Base-by-base conservation (phyloP, 2,888 invertebrate genomes). In the Cephus nigrinus region DNA sequence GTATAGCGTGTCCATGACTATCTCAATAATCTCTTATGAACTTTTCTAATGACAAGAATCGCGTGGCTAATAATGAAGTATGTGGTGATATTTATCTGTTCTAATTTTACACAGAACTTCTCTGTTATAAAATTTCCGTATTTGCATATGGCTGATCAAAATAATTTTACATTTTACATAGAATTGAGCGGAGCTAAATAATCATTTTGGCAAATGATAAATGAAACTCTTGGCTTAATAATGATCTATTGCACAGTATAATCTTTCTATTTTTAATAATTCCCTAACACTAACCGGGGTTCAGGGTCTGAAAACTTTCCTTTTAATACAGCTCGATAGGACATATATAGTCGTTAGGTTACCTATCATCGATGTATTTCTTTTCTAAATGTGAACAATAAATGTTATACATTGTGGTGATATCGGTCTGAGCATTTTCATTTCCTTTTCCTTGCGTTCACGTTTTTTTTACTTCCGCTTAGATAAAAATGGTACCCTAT, bases 361-460 rank as follows among this genome's bases (percentile, higher is more conserved):
- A 81, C 68, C 75, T 74, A 76, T 83, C 69, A 77, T 79, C 84
- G 80, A 82, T 86, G 86, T 86, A 86, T 76, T 78, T 81, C 79
- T 82, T 85, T 82, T 84, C 81, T 84, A 88, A 87, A 84, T 84
- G 90, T 92, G 89, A 92, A 89, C 91, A 92, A 92, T 92, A 92
- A 92, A 92, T 90, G 90, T 92, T 92, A 90, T 90, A 90, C 90
- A 89, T 88, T 85, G 84, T 79, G 79, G 82, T 86, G 86, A 81
- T 81, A 81, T 84, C 84, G 84, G 85, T 85, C 85, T 86, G 86
- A 82, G 81, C 84, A 83, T 83, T 88, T 89, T 89, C 87, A 86
- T 89, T 89, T 87, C 89, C 88, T 88, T 85, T 84, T 87, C 88
- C 89, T 23, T 55, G 55, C 55, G 55, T 55, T 55, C 86, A 79